Evolutionary conservation across 2,888 invertebrate genomes (phyloP), one percentile per base, ranked within the genome.

Genomic region (Acanthosepion lycidas): DNA sequence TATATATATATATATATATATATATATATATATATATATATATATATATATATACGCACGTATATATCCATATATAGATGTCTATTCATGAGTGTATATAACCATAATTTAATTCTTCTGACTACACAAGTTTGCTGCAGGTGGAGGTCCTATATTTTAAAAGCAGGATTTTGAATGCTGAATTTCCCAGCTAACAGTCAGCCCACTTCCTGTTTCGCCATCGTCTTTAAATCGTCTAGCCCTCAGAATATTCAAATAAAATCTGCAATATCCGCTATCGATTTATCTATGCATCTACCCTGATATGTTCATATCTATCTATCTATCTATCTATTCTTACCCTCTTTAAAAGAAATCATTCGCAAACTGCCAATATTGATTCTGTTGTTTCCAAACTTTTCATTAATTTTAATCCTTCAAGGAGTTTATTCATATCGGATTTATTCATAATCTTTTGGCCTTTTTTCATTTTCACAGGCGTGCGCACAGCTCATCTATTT

Each of bases 401-500:
- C 78, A 78, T 78, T 78, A 78, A 78, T 33, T 78, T 33, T 78
- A 78, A 78, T 78, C 78, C 78, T 78, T 78, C 78, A n/a, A 78
- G 78, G 78, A 78, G 5, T 78, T 78, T 78, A n/a, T 33, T 78
- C 78, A n/a, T 78, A 78, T 78, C 78, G n/a, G 78, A 78, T 78
- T 78, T 33, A 42, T 42, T n/a, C 3, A 78, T 33, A n/a, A 33
- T 15, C 5, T 33, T 78, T 78, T 78, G 78, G n/a, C 78, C n/a
- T 78, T 78, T 33, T 78, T 78, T 15, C 78, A 78, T 42, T 78
- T 78, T 15, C 78, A 78, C 6, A 78, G n/a, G n/a, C 78, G n/a
- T 78, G 78, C n/a, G n/a, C n/a, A 78, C n/a, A 78, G 78, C 78
- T 78, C 78, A 78, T 78, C 78, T 78, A 78, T 78, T 78, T 33